Evolutionary conservation across 2,797 vertebrate species (phyloP), one percentile per base, ranked within the genome.

Genomic region (Chloroceryle amazona): DNA sequence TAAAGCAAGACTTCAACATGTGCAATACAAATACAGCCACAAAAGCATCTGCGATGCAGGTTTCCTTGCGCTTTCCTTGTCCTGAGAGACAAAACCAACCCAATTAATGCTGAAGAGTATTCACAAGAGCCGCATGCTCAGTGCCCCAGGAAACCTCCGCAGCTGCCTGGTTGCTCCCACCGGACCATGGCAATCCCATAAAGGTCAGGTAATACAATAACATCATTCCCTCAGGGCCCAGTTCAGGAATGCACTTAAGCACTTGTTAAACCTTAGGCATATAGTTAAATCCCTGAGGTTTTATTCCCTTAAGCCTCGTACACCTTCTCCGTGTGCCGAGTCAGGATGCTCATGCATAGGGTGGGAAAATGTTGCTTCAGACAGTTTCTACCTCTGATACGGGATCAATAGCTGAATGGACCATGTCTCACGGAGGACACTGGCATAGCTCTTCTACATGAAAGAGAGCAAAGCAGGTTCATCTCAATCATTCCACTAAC

Each of bases 81-180:
- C 74, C 74, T 33, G 19, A 82, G 62, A 60, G 31, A 63, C 21
- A 42, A 51, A 58, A 17, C 52, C 44, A 91, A 71, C 28, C 19
- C 49, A 78, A 8, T 18, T 35, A 47, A 47, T 9, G 23, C 42
- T 25, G 61, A 78, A 86, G 42, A n/a, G 47, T 86, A 46, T 37
- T 68, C 33, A 66, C 0, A 0, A 0, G 5, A 55, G 41, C 60
- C 0, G 0, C 4, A 1, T 46, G 28, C 52, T 23, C 1, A 2
- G 37, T 39, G 65, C 58, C 41, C 72, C 44, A 51, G 79, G 91
- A 90, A 58, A 58, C 71, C 46, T 52, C 41, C 1, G 3, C 0
- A 0, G n/a, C 52, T 89, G n/a, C 55, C 84, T 81, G 70, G 61
- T 70, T 93, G 62, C 74, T 93, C 57, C 75, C 37, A 49, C 31